Conservation (phyloP, 2,888 invertebrate species). For the Hypena proboscidalis region DNA sequence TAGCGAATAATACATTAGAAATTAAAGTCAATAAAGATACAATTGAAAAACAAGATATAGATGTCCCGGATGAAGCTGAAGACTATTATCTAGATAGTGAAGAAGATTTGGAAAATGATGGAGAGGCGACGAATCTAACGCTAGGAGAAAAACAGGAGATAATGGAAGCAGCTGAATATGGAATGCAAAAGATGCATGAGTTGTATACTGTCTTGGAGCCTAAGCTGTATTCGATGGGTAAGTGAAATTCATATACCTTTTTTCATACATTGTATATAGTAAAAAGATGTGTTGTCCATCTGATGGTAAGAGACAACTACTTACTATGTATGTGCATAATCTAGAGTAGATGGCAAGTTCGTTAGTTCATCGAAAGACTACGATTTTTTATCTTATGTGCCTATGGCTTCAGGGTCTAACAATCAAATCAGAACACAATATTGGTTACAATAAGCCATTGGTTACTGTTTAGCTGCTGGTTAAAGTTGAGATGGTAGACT, state of each 20-base stretch:
- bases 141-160: conserved; percentile 75
- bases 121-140: conserved; percentile 51
- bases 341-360: too few relatives aligned
- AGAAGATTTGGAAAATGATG: conserved; percentile 33
- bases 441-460: too few relatives aligned
- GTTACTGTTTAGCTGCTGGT: too few relatives aligned
- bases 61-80: conserved; percentile 28
- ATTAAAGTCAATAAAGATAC: conserved; percentile 30
- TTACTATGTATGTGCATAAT: too few relatives aligned
- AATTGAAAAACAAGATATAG: conserved; percentile 31
- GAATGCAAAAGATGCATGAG: conserved; percentile 88
- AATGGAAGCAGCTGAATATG: conserved; percentile 88
- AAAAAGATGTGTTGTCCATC: too few relatives aligned
- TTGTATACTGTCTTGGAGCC: conserved; percentile 88
- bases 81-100: conserved; percentile 37
- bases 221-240: conserved; percentile 88
- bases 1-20: conserved; percentile 44
- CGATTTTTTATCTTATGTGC: too few relatives aligned
- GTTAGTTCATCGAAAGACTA: too few relatives aligned
- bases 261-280: too few relatives aligned
- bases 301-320: too few relatives aligned
- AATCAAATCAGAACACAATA: too few relatives aligned
- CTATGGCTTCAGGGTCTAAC: too few relatives aligned
- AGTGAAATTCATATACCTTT: conserved; percentile 42
- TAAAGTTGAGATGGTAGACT: too few relatives aligned